Percentiles rank a stretch among this genome's conserved stretches.
phyloP scores from a whole-genome alignment of 2,888 invertebrate genomes.

The Amiota mariae region DNA sequence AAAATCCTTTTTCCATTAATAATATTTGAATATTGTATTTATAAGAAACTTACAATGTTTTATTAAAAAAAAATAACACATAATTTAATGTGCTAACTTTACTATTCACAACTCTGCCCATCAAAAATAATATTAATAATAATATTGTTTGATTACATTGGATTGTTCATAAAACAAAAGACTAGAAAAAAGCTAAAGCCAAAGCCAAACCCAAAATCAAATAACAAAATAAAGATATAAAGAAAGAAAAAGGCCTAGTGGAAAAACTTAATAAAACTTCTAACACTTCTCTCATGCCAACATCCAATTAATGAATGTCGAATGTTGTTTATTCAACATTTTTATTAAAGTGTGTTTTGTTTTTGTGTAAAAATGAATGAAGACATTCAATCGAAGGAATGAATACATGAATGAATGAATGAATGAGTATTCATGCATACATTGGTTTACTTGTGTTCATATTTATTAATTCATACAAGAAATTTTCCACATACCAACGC shows the following conservation, averaged over 20 bases:
- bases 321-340: constrained; percentile 41
- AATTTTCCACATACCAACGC: constrained; percentile 52
- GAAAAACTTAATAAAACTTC: background rate
- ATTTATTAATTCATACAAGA: constrained; percentile 11
- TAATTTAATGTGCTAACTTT: constrained; percentile 47
- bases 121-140: constrained; percentile 27
- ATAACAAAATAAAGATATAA: constrained; percentile 43
- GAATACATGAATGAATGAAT: too few relatives aligned
- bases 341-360: constrained; percentile 28
- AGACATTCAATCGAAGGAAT: too few relatives aligned
- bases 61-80: constrained; percentile 55
- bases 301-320: constrained; percentile 59
- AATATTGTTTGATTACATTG: constrained; percentile 5
- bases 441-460: constrained; percentile 18
- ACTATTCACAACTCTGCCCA: constrained; percentile 17
- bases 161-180: background rate
- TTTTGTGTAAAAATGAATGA: background rate
- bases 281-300: constrained; percentile 38
- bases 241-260: constrained; percentile 43
- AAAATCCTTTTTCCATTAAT: too few relatives aligned
- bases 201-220: background rate
- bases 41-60: too few relatives aligned
- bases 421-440: background rate
- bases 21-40: too few relatives aligned
- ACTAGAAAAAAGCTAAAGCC: background rate